phyloP scores from a whole-genome alignment of 2,113 vertebrate species.

The Brachypodius melanocephalos region DNA sequence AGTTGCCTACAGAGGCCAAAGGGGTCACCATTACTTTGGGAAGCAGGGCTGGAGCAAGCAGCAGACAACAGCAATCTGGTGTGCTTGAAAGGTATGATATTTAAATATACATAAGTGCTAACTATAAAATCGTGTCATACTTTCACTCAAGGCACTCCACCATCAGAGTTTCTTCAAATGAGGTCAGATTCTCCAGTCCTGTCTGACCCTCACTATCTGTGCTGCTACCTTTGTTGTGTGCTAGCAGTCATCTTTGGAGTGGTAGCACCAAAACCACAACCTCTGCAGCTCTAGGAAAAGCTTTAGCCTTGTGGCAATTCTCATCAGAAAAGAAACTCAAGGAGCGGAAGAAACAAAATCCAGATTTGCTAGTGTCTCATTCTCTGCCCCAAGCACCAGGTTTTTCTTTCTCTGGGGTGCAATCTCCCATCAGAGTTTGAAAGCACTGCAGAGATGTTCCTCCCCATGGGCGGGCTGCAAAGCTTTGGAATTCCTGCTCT shows the following conservation, averaged over 20 bases:
- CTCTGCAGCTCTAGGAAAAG: neutral
- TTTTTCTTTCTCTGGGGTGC: neutral
- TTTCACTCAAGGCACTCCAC: neutral
- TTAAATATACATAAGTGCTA: neutral
- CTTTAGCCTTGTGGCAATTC: neutral
- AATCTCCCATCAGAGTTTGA: neutral
- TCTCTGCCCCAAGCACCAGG: neutral
- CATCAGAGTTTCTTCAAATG: neutral
- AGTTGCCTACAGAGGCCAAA: neutral
- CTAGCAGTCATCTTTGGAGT: neutral
- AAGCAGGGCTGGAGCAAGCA: neutral
- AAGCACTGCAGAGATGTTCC: neutral
- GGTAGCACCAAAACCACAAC: neutral
- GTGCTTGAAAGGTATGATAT: constrained; percentile 5
- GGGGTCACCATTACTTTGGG: neutral
- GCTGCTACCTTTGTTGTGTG: neutral
- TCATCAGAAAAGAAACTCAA: neutral
- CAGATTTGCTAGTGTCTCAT: neutral
- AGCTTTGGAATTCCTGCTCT: neutral
- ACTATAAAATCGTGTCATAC: neutral
- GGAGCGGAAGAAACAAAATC: neutral
- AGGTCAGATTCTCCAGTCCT: neutral
- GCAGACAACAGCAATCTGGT: neutral
- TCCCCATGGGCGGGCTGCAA: neutral
- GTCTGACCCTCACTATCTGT: accelerated